Evolutionary conservation across 2,113 vertebrate species (phyloP).

Genomic region (Thinocorus orbignyianus): DNA sequence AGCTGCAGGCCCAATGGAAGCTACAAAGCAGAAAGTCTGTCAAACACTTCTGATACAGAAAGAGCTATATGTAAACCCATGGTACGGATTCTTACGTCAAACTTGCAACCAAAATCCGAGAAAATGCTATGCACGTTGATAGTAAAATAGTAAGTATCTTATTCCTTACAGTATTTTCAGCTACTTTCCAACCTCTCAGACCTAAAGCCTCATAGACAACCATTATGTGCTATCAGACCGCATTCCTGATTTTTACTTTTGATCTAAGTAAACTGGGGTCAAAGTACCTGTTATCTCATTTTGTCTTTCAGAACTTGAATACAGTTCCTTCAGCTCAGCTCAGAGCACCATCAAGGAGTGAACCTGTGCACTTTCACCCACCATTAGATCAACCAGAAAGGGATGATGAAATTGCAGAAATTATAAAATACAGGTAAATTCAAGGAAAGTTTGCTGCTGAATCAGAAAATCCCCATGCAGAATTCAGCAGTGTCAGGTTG

Average conservation of each 20-base stretch:
- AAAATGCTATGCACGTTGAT: not conserved
- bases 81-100: not conserved
- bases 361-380: not conserved
- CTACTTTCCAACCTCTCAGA: not conserved
- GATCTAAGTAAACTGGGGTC: not conserved
- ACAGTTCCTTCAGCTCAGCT: not conserved
- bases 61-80: not conserved
- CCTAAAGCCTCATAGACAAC: not conserved
- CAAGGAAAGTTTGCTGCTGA: not conserved
- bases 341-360: not conserved
- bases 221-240: not conserved
- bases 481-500: not conserved
- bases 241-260: not conserved
- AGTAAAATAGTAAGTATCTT: not conserved
- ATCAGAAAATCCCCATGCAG: not conserved
- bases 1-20: not conserved
- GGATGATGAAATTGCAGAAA: not conserved
- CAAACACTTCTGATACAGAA: not conserved
- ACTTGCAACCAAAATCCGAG: not conserved
- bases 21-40: not conserved
- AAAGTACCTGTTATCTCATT: not conserved
- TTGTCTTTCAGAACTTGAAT: not conserved
- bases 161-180: not conserved
- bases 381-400: not conserved
- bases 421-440: not conserved